These are phyloP conservation scores for Percopsis omiscomaycus DNA, from an alignment of 2,797 vertebrate species.

Conservation along the genomic window DNA sequence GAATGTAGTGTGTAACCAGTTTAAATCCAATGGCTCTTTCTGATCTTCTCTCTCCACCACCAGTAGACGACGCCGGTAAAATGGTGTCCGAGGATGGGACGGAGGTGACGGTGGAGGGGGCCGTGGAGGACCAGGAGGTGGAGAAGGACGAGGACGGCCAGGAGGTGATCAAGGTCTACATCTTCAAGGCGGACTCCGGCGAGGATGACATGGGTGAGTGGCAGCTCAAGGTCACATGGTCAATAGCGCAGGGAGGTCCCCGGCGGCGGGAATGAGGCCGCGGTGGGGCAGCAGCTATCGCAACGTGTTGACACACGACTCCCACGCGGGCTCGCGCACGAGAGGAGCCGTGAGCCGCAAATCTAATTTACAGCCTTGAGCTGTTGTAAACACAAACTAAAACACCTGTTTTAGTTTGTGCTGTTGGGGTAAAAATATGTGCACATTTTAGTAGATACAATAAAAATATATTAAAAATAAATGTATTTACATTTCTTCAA, in stretches of 20 bases:
- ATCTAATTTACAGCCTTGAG: too few relatives aligned
- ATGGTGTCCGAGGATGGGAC: conserved; percentile 93
- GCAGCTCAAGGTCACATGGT: neutral
- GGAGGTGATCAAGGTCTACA: conserved; percentile 99
- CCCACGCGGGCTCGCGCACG: too few relatives aligned
- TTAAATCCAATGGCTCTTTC: neutral
- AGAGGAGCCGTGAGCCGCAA: too few relatives aligned
- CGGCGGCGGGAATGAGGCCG: too few relatives aligned
- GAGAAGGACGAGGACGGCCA: conserved; percentile 94
- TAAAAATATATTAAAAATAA: too few relatives aligned
- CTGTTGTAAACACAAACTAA: too few relatives aligned
- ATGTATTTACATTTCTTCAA: too few relatives aligned
- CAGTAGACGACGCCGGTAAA: conserved; percentile 97
- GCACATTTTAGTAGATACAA: too few relatives aligned
- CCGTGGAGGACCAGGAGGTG: conserved; percentile 84
- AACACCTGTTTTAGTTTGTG: too few relatives aligned
- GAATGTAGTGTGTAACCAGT: neutral
- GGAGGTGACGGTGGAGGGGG: conserved; percentile 89
- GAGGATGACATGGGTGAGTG: conserved; percentile 94
- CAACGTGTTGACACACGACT: too few relatives aligned
- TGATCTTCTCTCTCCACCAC: neutral
- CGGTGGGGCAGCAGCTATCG: too few relatives aligned
- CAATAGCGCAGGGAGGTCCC: neutral
- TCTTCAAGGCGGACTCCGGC: conserved; percentile 98
- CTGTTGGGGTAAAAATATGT: too few relatives aligned